Evolutionary conservation across 1,140 invertebrate species (phyloP).

Genomic region (Lepidurus couesii): DNA sequence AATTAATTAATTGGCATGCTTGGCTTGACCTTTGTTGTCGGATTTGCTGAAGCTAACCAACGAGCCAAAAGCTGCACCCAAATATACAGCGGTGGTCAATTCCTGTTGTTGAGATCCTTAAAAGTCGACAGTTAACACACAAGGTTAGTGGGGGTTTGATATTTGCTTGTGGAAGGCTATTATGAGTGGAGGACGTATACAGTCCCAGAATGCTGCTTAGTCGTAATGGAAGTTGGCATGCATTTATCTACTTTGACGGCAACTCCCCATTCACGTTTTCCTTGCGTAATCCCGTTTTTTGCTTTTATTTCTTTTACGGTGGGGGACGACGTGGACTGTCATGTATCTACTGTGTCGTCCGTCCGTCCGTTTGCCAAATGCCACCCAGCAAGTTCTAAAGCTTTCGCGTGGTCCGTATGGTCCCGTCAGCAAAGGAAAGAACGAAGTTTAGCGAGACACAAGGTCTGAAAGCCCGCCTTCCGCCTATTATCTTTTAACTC

Average conservation of each 20-base stretch:
- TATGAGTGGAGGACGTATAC: background rate
- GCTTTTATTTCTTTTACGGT: background rate
- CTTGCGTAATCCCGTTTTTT: background rate
- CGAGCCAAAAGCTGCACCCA: background rate
- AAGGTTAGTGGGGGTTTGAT: too few relatives aligned
- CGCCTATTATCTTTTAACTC: constrained; percentile 8
- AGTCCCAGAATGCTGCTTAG: background rate
- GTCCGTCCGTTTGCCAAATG: constrained; percentile 18
- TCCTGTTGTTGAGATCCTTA: background rate
- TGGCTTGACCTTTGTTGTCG: background rate
- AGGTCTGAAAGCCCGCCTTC: constrained; percentile 12
- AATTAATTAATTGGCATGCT: constrained; percentile 15
- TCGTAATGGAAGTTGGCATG: background rate
- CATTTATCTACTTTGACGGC: constrained; percentile 2
- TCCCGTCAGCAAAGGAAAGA: background rate
- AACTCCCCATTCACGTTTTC: background rate
- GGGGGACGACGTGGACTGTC: background rate
- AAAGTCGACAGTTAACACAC: background rate
- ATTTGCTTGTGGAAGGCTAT: background rate
- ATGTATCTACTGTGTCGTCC: background rate
- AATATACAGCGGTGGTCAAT: background rate
- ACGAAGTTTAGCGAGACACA: background rate
- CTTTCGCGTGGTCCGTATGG: constrained; percentile 9
- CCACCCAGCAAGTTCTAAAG: constrained; percentile 7
- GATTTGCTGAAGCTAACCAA: background rate